Conservation (phyloP, 64 coral and sea anemone genomes). For the Pocillopora damicornis region DNA sequence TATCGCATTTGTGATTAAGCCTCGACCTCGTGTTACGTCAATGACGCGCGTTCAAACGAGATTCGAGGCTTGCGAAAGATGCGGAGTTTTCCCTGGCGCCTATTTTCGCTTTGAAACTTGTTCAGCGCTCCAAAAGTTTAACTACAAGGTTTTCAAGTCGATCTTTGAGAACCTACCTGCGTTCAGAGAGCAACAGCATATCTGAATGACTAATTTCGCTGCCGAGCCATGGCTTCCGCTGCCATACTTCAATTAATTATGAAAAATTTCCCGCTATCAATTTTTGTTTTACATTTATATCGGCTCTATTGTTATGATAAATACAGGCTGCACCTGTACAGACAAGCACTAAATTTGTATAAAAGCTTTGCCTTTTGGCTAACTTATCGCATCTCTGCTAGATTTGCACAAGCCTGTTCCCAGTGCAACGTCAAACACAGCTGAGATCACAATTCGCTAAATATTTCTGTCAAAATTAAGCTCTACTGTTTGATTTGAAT, state of each 20-base stretch:
- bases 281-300: slow-evolving; percentile 99
- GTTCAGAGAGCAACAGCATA: slow-evolving; percentile 63
- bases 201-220: slow-evolving; percentile 72
- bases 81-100: slow-evolving; percentile 67
- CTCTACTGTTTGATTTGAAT: slow-evolving; percentile 78
- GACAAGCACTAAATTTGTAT: slow-evolving; percentile 81
- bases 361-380: slow-evolving; percentile 94
- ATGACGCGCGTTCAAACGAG: slow-evolving; percentile 68
- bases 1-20: slow-evolving; percentile 64
- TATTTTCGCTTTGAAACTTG: slow-evolving; percentile 25
- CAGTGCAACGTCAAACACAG: slow-evolving; percentile 46
- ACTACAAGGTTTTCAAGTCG: slow-evolving; percentile 20
- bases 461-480: slow-evolving; percentile 67
- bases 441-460: slow-evolving; percentile 69
- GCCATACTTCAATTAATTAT: slow-evolving; percentile 97
- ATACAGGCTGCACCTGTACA: slow-evolving; percentile 86
- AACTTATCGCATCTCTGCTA: slow-evolving; percentile 79
- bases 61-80: slow-evolving; percentile 35
- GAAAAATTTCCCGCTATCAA: slow-evolving; percentile 95
- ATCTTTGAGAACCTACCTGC: slow-evolving; percentile 67
- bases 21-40: slow-evolving; percentile 82
- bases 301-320: slow-evolving; percentile 93
- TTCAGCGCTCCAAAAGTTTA: neutral
- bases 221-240: slow-evolving; percentile 75
- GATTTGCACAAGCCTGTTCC: slow-evolving; percentile 46